Conservation (phyloP, 2,888 invertebrate species). For the Latrodectus elegans region DNA sequence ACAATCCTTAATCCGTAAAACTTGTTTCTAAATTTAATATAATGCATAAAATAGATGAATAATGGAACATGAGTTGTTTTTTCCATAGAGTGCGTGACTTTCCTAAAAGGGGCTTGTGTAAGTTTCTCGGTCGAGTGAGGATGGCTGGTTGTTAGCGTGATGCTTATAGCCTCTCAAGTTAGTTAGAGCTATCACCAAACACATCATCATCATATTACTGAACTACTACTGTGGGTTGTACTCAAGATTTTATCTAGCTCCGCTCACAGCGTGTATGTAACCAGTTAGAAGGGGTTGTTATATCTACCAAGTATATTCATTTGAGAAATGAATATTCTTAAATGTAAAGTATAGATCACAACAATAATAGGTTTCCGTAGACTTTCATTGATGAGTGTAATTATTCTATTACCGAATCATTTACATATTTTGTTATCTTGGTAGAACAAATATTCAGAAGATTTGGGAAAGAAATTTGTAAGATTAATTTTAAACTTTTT, state of each 20-base stretch:
- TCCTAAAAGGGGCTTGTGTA: constrained; percentile 60
- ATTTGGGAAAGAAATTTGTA: no score
- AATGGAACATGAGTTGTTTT: constrained; percentile 67
- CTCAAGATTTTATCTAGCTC: constrained; percentile 37
- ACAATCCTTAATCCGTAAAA: constrained; percentile 66
- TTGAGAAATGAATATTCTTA: no score
- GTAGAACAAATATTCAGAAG: no score
- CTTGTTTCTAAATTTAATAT: constrained; percentile 69
- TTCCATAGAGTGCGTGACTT: constrained; percentile 62
- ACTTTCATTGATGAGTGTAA: no score
- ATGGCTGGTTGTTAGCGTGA: constrained; percentile 53
- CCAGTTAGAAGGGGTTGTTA: neutral
- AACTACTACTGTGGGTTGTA: constrained; percentile 44
- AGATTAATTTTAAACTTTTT: no score
- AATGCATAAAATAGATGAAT: constrained; percentile 68
- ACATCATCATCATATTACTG: constrained; percentile 56
- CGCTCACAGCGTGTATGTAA: constrained; percentile 1
- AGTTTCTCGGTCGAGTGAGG: constrained; percentile 63
- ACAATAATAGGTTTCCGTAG: no score
- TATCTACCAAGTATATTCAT: no score
- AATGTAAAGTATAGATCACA: no score
- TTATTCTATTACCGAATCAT: no score
- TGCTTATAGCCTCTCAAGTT: constrained; percentile 50
- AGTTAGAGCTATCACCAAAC: constrained; percentile 50
- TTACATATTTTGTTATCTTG: no score